A percentile compares a stretch with the other conserved stretches of the same genome.
Conservation (phyloP, 2,888 invertebrate genomes). For the Acronicta psi region DNA sequence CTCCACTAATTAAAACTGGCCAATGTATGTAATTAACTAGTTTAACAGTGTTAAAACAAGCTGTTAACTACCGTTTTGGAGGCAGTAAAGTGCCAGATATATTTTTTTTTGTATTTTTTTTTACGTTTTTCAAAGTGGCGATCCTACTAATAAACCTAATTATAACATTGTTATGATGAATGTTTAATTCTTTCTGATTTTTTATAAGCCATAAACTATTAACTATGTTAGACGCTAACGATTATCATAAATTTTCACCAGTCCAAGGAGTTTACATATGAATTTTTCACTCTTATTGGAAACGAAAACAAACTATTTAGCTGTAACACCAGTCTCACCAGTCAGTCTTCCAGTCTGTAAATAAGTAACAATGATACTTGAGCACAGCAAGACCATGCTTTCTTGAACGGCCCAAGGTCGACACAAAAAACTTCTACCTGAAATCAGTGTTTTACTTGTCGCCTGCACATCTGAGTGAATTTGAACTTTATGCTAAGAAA, state of each 20-base stretch:
- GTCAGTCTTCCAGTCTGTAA: too few relatives aligned
- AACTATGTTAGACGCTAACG: slow-evolving; percentile 23
- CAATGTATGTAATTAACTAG: slow-evolving; percentile 42
- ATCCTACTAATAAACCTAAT: slow-evolving; percentile 37
- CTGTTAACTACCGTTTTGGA: slow-evolving; percentile 38
- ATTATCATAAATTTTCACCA: slow-evolving; percentile 37
- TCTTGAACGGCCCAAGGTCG: slow-evolving; percentile 65
- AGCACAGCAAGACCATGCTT: slow-evolving; percentile 59
- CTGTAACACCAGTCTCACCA: slow-evolving; percentile 45
- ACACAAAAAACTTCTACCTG: slow-evolving; percentile 67
- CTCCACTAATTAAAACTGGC: slow-evolving; percentile 33
- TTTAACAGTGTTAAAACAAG: slow-evolving; percentile 40
- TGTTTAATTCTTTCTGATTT: slow-evolving; percentile 27
- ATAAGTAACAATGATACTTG: slow-evolving; percentile 61
- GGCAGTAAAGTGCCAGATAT: slow-evolving; percentile 28
- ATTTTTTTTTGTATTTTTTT: too few relatives aligned
- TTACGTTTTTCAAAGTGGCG: slow-evolving; percentile 28
- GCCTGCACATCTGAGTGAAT: slow-evolving; percentile 45
- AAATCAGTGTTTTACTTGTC: slow-evolving; percentile 61
- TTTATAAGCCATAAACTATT: slow-evolving; percentile 45
- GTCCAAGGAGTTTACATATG: slow-evolving; percentile 26
- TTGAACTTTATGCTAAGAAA: slow-evolving; percentile 55
- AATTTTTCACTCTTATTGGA: slow-evolving; percentile 49
- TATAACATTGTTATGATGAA: slow-evolving; percentile 34
- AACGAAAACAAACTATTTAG: slow-evolving; percentile 22